Conservation (phyloP, 2,888 invertebrate species). For the Diarsia mendica region DNA sequence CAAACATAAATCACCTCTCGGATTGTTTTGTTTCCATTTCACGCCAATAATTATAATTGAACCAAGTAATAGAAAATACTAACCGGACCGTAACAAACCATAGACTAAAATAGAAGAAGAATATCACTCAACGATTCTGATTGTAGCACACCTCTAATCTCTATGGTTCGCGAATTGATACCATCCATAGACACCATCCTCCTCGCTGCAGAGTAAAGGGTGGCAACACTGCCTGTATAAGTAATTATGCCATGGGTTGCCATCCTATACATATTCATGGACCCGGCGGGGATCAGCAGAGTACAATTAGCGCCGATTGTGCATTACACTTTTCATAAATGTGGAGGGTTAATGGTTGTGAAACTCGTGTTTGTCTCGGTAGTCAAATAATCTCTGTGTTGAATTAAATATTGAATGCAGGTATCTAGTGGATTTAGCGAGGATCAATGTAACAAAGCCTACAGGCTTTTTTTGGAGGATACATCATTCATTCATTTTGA, state of each 20-base stretch:
- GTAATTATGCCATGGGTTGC: constrained; percentile 47
- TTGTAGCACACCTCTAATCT: background rate
- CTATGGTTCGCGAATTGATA: constrained; percentile 12
- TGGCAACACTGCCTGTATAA: constrained; percentile 25
- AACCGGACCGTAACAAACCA: background rate
- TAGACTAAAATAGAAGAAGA: background rate
- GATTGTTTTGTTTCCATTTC: background rate
- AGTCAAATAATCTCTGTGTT: constrained; percentile 3
- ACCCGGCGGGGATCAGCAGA: constrained; percentile 29
- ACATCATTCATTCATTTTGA: background rate
- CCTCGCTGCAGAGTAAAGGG: constrained; percentile 14
- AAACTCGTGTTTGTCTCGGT: constrained; percentile 11
- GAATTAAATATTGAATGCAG: background rate
- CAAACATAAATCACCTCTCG: background rate
- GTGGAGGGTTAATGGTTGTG: constrained; percentile 8
- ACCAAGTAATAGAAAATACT: background rate
- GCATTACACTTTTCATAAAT: constrained; percentile 36
- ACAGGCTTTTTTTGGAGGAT: background rate
- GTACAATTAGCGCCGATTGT: constrained; percentile 55
- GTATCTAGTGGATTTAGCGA: background rate
- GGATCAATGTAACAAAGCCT: background rate
- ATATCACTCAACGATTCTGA: background rate
- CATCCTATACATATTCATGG: constrained; percentile 50
- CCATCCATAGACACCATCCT: background rate
- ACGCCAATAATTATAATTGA: background rate